These are phyloP conservation scores for Phalacrocorax pelagicus DNA, from an alignment of 2,113 vertebrate species.

Conservation along the genomic window DNA sequence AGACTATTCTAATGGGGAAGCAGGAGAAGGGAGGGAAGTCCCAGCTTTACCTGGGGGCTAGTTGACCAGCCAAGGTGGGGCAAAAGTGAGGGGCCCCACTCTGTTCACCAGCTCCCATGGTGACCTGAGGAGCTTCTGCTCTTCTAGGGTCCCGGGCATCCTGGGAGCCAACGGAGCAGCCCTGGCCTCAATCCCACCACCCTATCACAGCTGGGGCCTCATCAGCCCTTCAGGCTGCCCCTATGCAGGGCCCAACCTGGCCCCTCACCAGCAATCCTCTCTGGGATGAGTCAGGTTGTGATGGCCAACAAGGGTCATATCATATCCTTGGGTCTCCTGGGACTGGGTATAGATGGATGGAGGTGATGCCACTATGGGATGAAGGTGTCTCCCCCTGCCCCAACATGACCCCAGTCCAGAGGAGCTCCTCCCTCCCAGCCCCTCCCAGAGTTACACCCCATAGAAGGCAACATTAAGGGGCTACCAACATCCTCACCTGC, in stretches of 20 bases:
- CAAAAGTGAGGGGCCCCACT: background rate
- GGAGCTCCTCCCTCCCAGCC: background rate
- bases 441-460: background rate
- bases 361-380: background rate
- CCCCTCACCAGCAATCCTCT: background rate
- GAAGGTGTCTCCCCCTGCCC: background rate
- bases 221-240: background rate
- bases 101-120: background rate
- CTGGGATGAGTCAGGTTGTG: background rate
- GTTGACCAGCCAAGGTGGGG: background rate
- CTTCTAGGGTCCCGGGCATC: background rate
- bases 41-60: background rate
- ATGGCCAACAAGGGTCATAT: rapidly evolving
- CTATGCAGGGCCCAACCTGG: too few species aligned
- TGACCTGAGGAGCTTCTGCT: background rate
- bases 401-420: background rate
- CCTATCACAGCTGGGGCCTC: background rate
- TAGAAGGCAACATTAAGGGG: background rate
- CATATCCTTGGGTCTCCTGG: background rate
- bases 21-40: background rate
- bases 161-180: background rate
- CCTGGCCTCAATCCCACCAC: background rate
- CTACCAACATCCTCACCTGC: too few species aligned
- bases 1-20: background rate
- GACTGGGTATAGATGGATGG: background rate